Base-by-base conservation (phyloP, 2,113 vertebrate species). In the Tragulus kanchil region DNA sequence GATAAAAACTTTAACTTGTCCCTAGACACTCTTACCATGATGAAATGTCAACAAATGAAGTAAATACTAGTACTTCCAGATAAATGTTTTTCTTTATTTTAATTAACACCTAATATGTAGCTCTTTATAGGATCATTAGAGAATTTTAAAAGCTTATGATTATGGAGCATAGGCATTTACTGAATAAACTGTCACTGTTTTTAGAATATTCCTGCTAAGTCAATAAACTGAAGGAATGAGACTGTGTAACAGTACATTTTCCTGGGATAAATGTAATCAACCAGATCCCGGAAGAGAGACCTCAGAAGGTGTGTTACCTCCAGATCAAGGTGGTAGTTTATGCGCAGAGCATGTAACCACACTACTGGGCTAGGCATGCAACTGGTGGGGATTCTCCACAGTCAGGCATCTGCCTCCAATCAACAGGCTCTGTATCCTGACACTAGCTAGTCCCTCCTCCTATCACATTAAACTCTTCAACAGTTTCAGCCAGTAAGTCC, bases 301-400 rank as follows among this genome's bases (percentile, higher is more conserved):
- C 54, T 64, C 73, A 11, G 21, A 59, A 56, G n/a, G 2, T 28
- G 5, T 1, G 16, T 19, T 88, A 23, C 28, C 16, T 69, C 52
- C 45, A 64, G 52, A 61, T 26, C 6, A 4, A 64, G 17, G 36
- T 7, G 1, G 10, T 3, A 26, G 14, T 45, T 52, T 31, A 11
- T 19, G 28, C n/a, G 8, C 1, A 4, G 1, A 77, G 59, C 5
- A 0, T 0, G 62, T 1, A 25, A n/a, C 2, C 45, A 25, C 0
- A 0, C 11, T 5, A 1, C 1, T 5, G 4, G 7, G 42, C 8
- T 23, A 87, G 54, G 31, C 12, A 50, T 15, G 31, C 8, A 14
- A 0, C 4, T 16, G 4, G 1, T 6, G 25, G 50, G 52, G 8
- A 58, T 31, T 12, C 50, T 36, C 31, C 10, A 15, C 0, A 9